These are phyloP conservation scores for Ciconia stormi DNA, from an alignment of 2,113 vertebrate species.

Conservation along the genomic window DNA sequence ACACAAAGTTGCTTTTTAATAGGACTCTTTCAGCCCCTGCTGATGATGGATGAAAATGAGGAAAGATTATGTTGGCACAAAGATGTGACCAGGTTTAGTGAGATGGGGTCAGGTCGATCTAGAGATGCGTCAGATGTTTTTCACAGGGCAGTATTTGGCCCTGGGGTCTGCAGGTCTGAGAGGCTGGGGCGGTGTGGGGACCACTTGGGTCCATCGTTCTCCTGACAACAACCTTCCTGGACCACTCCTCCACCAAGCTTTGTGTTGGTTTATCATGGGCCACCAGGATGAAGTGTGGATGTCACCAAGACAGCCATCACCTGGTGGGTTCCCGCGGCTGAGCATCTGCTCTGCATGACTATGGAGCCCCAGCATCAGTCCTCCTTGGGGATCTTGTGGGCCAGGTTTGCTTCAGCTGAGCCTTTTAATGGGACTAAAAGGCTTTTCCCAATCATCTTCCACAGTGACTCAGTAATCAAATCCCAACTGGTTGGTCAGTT, in stretches of 20 bases:
- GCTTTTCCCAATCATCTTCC: neutral
- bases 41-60: neutral
- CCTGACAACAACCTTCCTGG: neutral
- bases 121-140: neutral
- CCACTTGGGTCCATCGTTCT: neutral
- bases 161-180: neutral
- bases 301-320: neutral
- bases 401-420: neutral
- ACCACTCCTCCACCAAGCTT: neutral
- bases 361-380: neutral
- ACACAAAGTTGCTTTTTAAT: neutral
- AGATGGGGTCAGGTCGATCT: neutral
- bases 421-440: neutral
- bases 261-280: neutral
- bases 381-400: neutral
- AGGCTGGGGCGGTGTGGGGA: accelerated
- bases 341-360: neutral
- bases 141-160: neutral
- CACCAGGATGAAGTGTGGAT: neutral
- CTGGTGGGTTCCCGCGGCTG: accelerated
- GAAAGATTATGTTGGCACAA: neutral
- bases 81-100: neutral
- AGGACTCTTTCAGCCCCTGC: neutral
- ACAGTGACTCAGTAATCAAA: neutral
- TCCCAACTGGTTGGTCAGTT: neutral